Percentiles rank a stretch among this genome's conserved stretches.
Evolutionary conservation across 1,140 invertebrate genomes (phyloP).

Genomic region (Atta cephalotes): DNA sequence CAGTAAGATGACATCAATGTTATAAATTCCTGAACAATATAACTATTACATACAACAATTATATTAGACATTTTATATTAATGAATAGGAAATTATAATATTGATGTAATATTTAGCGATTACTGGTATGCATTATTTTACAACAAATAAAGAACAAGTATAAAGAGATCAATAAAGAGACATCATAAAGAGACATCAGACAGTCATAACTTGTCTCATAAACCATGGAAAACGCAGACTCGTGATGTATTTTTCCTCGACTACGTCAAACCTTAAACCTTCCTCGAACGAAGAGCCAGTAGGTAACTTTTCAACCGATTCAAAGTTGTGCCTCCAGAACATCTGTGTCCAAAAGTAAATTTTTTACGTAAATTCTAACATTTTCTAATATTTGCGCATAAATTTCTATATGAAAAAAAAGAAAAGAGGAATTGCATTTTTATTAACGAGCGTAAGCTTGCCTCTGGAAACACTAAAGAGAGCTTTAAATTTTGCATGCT

Average conservation of each 20-base stretch:
- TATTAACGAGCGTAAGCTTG: slow-evolving; percentile 25
- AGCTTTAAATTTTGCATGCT: slow-evolving; percentile 47
- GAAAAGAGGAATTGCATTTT: background rate
- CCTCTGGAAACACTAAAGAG: slow-evolving; percentile 60
- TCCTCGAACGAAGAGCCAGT: slow-evolving; percentile 43
- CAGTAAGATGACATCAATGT: too few species aligned
- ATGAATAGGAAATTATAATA: too few species aligned
- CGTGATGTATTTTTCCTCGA: slow-evolving; percentile 24
- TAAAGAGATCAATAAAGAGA: background rate
- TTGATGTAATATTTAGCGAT: background rate
- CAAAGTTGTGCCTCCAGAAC: background rate
- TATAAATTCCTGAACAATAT: too few species aligned
- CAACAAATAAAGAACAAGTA: background rate
- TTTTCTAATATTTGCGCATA: background rate
- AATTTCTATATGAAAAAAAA: background rate
- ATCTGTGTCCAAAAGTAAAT: slow-evolving; percentile 7
- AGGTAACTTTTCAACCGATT: slow-evolving; percentile 21
- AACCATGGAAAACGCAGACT: background rate
- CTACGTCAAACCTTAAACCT: slow-evolving; percentile 2
- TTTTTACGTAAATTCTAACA: background rate
- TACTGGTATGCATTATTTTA: background rate
- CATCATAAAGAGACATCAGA: background rate
- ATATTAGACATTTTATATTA: too few species aligned
- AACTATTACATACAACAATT: too few species aligned
- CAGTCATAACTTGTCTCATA: slow-evolving; percentile 24